Evolutionary conservation across 2,888 invertebrate species (phyloP).

Genomic region (Actias luna): DNA sequence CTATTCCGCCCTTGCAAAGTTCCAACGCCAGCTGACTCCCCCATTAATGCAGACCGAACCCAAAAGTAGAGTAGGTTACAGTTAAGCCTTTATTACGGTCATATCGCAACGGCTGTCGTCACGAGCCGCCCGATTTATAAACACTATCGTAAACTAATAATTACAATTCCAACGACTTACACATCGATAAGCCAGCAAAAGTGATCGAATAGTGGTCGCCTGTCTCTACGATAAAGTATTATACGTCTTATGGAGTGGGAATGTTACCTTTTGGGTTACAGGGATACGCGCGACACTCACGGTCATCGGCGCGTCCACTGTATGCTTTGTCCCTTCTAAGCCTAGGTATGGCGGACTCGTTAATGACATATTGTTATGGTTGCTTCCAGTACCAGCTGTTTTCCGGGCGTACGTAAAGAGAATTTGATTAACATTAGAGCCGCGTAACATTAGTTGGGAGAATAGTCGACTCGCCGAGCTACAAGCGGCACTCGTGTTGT

Average conservation of each 20-base stretch:
- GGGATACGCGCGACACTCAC: not conserved
- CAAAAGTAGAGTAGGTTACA: not conserved
- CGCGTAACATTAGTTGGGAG: constrained; percentile 56
- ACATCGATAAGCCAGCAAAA: no score
- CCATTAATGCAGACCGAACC: not conserved
- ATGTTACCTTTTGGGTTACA: not conserved
- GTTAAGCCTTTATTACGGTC: not conserved
- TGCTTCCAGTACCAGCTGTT: constrained; percentile 86
- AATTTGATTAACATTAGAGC: constrained; percentile 59
- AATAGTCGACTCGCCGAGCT: constrained; percentile 39
- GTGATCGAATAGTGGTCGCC: no score
- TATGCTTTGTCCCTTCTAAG: constrained; percentile 31
- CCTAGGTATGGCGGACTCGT: constrained; percentile 22
- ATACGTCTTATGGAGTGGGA: not conserved
- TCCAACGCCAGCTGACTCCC: not conserved
- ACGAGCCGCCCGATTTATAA: not conserved
- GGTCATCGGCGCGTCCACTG: not conserved
- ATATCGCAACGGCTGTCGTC: not conserved
- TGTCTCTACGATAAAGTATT: not conserved
- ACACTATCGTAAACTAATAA: not conserved
- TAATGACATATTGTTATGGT: constrained; percentile 70
- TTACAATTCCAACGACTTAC: not conserved
- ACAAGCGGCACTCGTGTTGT: constrained; percentile 26
- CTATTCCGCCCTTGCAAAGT: not conserved
- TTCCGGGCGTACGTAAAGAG: constrained; percentile 83